These are phyloP conservation scores for Myoxocephalus aenaeus DNA, from an alignment of 2,797 vertebrate species.

Conservation along the genomic window DNA sequence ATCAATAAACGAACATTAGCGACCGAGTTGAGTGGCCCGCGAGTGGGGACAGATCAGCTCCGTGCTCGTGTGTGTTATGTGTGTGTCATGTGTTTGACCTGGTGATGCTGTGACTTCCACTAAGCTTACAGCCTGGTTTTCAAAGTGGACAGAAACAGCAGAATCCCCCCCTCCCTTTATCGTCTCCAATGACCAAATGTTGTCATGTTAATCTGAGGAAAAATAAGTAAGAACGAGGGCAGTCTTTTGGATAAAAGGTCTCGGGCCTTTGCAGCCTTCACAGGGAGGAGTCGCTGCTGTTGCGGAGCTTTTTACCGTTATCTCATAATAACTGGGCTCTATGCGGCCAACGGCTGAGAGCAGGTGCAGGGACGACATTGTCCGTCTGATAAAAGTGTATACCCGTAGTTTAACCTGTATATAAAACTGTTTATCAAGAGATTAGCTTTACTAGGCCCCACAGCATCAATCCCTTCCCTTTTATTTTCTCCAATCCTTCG, in stretches of 20 bases:
- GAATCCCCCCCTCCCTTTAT: background rate
- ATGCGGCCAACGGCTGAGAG: background rate
- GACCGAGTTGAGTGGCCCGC: conserved; percentile 21
- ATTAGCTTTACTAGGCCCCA: conserved; percentile 67
- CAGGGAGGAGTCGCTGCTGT: conserved; percentile 53
- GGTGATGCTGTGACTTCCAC: conserved; percentile 46
- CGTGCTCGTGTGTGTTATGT: conserved; percentile 45
- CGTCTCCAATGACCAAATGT: background rate
- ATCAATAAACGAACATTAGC: conserved; percentile 28
- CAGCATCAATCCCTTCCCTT: conserved; percentile 71
- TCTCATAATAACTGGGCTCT: background rate
- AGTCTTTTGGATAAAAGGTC: conserved; percentile 7
- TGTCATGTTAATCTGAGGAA: background rate
- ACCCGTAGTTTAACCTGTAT: conserved; percentile 25
- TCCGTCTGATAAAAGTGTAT: conserved; percentile 6
- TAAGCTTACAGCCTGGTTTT: conserved; percentile 35
- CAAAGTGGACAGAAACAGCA: conserved; percentile 43
- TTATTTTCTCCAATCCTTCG: conserved; percentile 71
- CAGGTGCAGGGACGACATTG: conserved; percentile 34
- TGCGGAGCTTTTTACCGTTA: conserved; percentile 7
- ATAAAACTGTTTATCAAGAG: conserved; percentile 45
- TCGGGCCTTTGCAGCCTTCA: conserved; percentile 47
- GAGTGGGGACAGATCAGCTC: conserved; percentile 36
- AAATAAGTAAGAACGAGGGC: background rate
- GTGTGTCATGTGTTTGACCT: conserved; percentile 60